Conservation (phyloP, 1,140 invertebrate species). For the Atopsyche davidsoni region DNA sequence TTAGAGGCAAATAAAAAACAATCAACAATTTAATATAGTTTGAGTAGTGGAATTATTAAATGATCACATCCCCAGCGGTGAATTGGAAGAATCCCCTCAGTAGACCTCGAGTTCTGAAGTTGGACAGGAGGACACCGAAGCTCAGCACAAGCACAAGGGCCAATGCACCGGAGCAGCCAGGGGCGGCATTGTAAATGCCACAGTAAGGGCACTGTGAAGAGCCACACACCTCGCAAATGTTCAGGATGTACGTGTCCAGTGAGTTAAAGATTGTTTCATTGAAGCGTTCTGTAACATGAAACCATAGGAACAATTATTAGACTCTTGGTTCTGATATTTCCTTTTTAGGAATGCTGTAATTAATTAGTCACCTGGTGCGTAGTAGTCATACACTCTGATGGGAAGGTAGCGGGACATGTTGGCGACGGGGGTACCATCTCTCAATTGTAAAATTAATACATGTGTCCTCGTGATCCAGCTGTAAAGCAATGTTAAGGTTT, state of each 20-base stretch:
- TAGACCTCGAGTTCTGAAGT: slow-evolving; percentile 9
- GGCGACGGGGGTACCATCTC: slow-evolving; percentile 91
- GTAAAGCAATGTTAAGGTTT: too few species aligned
- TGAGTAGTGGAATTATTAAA: not conserved
- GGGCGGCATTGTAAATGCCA: slow-evolving; percentile 75
- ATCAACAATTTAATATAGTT: too few species aligned
- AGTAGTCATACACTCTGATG: slow-evolving; percentile 91
- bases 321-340: not conserved
- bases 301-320: not conserved
- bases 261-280: slow-evolving; percentile 92
- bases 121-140: slow-evolving; percentile 9
- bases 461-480: slow-evolving; percentile 74
- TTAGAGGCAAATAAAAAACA: too few species aligned
- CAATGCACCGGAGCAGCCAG: slow-evolving; percentile 39
- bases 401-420: slow-evolving; percentile 92
- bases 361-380: slow-evolving; percentile 91
- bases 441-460: slow-evolving; percentile 91
- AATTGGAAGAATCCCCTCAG: slow-evolving; percentile 10
- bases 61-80: slow-evolving; percentile 7
- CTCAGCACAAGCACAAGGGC: slow-evolving; percentile 37
- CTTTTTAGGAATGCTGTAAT: too few species aligned
- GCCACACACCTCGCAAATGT: slow-evolving; percentile 97
- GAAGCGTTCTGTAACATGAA: slow-evolving; percentile 75
- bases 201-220: slow-evolving; percentile 97
- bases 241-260: slow-evolving; percentile 78